A percentile compares a stretch with the other conserved stretches of the same genome.
phyloP scores from a whole-genome alignment of 2,888 invertebrate genomes.

The Hirtodrosophila alboralis region DNA sequence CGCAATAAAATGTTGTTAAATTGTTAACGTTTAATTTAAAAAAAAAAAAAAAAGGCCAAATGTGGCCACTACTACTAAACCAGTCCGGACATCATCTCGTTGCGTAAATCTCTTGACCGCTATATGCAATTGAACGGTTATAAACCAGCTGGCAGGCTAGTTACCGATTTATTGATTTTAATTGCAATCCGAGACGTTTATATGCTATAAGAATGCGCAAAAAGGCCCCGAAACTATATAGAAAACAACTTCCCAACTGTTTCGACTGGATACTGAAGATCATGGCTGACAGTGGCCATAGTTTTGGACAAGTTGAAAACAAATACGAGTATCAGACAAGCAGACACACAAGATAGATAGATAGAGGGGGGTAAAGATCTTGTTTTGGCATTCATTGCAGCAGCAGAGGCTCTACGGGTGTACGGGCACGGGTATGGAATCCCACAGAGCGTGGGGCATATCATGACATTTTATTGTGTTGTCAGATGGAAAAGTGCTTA shows the following conservation, averaged over 20 bases:
- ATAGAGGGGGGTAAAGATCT: not conserved
- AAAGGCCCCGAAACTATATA: conserved; percentile 53
- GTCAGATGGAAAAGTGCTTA: conserved; percentile 83
- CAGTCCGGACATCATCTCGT: conserved; percentile 26
- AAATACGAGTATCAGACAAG: conserved; percentile 42
- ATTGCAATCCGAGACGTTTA: conserved; percentile 83
- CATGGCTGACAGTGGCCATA: conserved; percentile 60
- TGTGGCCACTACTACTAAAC: conserved; percentile 15
- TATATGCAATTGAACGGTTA: conserved; percentile 58
- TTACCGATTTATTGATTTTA: conserved; percentile 81
- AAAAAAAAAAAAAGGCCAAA: conserved; percentile 35
- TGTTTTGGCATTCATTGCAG: conserved; percentile 30
- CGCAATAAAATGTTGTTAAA: conserved; percentile 54
- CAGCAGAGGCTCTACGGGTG: too few species aligned
- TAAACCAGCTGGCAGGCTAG: conserved; percentile 79
- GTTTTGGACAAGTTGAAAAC: conserved; percentile 68
- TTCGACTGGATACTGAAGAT: conserved; percentile 24
- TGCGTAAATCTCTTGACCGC: conserved; percentile 52
- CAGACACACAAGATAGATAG: not conserved
- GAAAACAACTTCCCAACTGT: conserved; percentile 25
- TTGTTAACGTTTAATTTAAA: conserved; percentile 59
- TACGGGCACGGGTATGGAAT: conserved; percentile 44
- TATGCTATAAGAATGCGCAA: conserved; percentile 75
- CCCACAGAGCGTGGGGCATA: conserved; percentile 81
- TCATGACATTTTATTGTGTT: conserved; percentile 84